Evolutionary conservation across 2,113 vertebrate genomes (phyloP).

Genomic region (Eupsittula cactorum): DNA sequence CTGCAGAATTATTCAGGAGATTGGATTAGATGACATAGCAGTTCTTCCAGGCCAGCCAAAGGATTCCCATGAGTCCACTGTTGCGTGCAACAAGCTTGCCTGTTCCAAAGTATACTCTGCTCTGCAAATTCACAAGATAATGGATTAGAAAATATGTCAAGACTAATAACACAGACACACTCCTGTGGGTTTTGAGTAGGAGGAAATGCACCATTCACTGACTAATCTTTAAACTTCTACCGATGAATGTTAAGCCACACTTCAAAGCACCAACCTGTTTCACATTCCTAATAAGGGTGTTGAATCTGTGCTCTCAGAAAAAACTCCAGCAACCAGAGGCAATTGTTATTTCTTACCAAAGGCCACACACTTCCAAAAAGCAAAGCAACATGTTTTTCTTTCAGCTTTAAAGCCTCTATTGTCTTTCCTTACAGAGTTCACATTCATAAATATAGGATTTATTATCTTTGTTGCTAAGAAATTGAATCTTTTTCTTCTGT

Average conservation of each 20-base stretch:
- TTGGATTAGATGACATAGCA: background rate
- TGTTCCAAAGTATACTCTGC: background rate
- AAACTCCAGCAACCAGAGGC: background rate
- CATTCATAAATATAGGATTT: background rate
- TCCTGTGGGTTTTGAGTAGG: constrained; percentile 50
- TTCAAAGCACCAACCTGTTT: constrained; percentile 32
- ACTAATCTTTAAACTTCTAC: constrained; percentile 58
- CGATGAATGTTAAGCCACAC: constrained; percentile 27
- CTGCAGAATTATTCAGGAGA: background rate
- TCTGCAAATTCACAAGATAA: constrained; percentile 44
- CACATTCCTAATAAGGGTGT: constrained; percentile 39
- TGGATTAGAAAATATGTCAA: constrained; percentile 51
- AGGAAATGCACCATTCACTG: constrained; percentile 51
- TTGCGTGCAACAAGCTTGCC: background rate
- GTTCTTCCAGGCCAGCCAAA: constrained; percentile 10
- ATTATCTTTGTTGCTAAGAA: background rate
- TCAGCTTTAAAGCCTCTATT: background rate
- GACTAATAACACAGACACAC: constrained; percentile 39
- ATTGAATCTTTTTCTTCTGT: background rate
- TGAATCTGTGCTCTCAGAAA: background rate
- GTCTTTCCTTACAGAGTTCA: background rate
- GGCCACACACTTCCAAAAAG: background rate
- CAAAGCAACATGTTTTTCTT: background rate
- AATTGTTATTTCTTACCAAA: background rate
- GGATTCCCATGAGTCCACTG: background rate